Evolutionary conservation across 2,888 invertebrate species (phyloP).

Genomic region (Caenorhabditis sp.): DNA sequence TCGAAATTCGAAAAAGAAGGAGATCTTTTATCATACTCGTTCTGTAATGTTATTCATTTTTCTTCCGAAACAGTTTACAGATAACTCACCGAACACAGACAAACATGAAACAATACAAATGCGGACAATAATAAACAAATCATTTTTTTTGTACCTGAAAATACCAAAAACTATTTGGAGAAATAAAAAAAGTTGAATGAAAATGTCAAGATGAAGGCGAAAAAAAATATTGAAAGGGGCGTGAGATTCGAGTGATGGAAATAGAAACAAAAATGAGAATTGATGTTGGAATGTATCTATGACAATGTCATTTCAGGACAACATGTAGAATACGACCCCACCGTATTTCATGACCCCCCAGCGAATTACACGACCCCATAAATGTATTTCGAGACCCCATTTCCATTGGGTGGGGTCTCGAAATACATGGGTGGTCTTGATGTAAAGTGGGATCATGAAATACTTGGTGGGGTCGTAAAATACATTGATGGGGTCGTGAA

Average conservation of each 20-base stretch:
- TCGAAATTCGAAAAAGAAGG: not conserved
- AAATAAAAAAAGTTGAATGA: not conserved
- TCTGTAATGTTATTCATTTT: no score
- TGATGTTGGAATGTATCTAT: not conserved
- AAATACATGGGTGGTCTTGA: no score
- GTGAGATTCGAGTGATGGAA: not conserved
- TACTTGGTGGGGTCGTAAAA: no score
- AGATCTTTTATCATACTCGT: not conserved
- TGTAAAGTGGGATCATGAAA: no score
- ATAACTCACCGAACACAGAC: not conserved
- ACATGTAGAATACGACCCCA: no score
- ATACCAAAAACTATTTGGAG: not conserved
- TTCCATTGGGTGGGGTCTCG: no score
- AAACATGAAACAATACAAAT: not conserved
- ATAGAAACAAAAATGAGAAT: not conserved
- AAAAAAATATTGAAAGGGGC: not conserved
- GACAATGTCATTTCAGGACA: not conserved
- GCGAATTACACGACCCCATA: no score
- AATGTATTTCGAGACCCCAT: no score
- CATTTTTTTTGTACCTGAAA: not conserved
- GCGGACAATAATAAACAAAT: not conserved
- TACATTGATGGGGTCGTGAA: no score
- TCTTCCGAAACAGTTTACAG: no score
- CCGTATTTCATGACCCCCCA: no score
- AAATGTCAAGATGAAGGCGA: not conserved